Evolutionary conservation across 2,797 vertebrate species (phyloP).

Genomic region (Sebastes paucispinis): DNA sequence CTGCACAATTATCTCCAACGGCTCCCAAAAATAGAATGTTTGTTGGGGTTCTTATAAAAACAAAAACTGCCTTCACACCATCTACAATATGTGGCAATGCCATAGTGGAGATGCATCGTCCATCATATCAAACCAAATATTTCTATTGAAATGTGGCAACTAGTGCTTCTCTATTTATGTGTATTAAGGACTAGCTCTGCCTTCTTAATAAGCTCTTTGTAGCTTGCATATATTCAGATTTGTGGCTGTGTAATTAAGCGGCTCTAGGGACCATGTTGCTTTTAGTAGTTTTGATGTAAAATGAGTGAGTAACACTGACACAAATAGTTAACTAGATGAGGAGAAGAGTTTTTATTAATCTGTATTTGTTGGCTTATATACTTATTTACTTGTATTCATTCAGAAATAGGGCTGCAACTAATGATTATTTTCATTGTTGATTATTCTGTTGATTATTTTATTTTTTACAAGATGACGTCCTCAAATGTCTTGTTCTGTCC

Average conservation of each 20-base stretch:
- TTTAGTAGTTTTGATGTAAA: conserved; percentile 1
- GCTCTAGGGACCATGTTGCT: background rate
- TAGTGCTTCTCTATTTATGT: background rate
- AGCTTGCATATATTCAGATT: conserved; percentile 14
- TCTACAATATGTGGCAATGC: background rate
- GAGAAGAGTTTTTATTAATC: background rate
- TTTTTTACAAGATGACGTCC: too few species aligned
- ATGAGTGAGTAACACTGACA: background rate
- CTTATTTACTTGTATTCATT: background rate
- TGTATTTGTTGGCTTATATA: background rate
- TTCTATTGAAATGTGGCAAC: background rate
- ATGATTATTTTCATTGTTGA: too few species aligned
- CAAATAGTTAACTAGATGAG: background rate
- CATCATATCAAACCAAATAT: background rate
- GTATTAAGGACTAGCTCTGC: background rate
- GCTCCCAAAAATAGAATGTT: too few species aligned
- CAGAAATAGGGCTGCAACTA: background rate
- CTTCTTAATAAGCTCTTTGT: conserved; percentile 1
- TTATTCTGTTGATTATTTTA: too few species aligned
- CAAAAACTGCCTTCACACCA: background rate
- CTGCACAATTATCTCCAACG: background rate
- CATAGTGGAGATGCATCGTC: background rate
- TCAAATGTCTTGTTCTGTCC: too few species aligned
- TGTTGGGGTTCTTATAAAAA: background rate
- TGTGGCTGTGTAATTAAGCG: background rate